These are phyloP conservation scores for Andrena marginata DNA, from an alignment of 2,888 invertebrate species.

Conservation along the genomic window DNA sequence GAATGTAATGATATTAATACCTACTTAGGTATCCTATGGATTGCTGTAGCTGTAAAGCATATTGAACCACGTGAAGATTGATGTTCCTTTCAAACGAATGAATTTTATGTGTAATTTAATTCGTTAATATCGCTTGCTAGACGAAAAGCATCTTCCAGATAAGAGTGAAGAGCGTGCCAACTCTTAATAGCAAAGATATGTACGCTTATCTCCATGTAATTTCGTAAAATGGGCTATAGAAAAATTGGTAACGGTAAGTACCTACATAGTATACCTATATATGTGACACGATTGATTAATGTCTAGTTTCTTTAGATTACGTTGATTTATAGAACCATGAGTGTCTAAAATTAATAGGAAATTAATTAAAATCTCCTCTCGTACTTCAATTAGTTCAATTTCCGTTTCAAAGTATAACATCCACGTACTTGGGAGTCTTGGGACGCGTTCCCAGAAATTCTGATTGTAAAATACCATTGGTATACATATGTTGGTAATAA, in stretches of 20 bases:
- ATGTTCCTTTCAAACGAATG: background rate
- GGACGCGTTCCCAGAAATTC: too few relatives aligned
- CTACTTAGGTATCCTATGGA: too few relatives aligned
- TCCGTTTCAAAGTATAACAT: too few relatives aligned
- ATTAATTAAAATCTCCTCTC: background rate
- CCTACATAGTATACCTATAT: too few relatives aligned
- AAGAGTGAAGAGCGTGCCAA: background rate
- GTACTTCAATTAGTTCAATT: background rate
- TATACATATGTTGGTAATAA: too few relatives aligned
- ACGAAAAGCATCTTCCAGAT: background rate
- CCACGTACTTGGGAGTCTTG: too few relatives aligned
- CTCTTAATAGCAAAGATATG: background rate
- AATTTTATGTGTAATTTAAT: background rate
- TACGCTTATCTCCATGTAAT: background rate
- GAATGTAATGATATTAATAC: too few relatives aligned
- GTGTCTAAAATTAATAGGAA: background rate
- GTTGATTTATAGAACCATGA: too few relatives aligned
- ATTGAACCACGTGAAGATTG: background rate
- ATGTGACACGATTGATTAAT: background rate
- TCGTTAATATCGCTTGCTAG: background rate
- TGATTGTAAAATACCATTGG: too few relatives aligned
- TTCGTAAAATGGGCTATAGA: background rate
- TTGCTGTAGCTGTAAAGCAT: background rate
- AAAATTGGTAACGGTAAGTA: background rate
- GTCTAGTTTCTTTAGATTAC: background rate